Conservation (phyloP, 2,797 vertebrate species). For the Danio choprae region DNA sequence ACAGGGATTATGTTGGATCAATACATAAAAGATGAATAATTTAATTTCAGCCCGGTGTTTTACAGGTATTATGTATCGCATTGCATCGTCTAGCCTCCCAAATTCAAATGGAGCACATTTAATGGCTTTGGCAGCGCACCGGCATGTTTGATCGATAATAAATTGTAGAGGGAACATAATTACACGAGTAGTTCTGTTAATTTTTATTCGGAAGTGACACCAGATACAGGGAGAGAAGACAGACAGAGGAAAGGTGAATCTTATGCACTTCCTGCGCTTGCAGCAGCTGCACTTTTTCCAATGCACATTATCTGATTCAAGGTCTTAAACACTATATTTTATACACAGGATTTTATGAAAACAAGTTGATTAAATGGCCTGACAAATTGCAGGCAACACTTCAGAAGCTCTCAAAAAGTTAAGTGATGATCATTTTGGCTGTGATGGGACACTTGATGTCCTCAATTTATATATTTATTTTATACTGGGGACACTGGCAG, state of each 20-base stretch:
- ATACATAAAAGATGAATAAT: constrained; percentile 74
- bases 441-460: not conserved
- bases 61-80: constrained; percentile 69
- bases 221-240: constrained; percentile 62
- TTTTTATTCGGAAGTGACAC: constrained; percentile 62
- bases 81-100: constrained; percentile 46
- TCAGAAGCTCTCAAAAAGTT: not conserved
- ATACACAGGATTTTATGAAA: not conserved
- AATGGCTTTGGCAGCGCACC: constrained; percentile 26
- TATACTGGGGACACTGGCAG: not conserved
- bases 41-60: constrained; percentile 64
- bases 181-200: constrained; percentile 56
- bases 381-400: not conserved
- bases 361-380: not conserved
- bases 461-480: not conserved
- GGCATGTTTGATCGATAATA: constrained; percentile 50
- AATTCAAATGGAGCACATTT: constrained; percentile 47
- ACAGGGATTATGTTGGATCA: constrained; percentile 74
- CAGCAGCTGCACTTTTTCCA: constrained; percentile 8
- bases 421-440: not conserved
- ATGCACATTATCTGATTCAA: constrained; percentile 24
- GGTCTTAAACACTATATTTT: constrained; percentile 31
- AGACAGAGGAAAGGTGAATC: constrained; percentile 41
- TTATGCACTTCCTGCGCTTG: constrained; percentile 24
- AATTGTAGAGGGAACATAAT: constrained; percentile 50